Conservation (phyloP, 2,113 vertebrate genomes). For the Xiphophorus hellerii region DNA sequence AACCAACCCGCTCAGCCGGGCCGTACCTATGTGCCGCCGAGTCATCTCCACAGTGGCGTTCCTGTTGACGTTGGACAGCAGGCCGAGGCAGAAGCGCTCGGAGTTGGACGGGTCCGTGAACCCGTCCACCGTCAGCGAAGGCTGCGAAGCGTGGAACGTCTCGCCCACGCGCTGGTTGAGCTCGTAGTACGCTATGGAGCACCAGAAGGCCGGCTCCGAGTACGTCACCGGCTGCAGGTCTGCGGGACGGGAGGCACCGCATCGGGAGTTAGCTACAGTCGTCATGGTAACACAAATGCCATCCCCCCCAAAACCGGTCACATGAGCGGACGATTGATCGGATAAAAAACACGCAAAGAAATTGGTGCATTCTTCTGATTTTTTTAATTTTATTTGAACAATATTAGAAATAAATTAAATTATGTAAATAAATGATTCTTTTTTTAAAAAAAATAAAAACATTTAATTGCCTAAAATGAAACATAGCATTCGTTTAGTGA, state of each 20-base stretch:
- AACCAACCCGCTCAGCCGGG: background rate
- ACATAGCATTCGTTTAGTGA: too few species aligned
- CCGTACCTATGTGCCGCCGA: conserved; percentile 94
- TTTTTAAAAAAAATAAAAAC: too few species aligned
- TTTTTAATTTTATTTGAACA: too few species aligned
- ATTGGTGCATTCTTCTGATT: too few species aligned
- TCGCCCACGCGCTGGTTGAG: conserved; percentile 98
- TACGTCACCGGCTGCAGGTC: conserved; percentile 98
- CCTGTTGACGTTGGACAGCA: conserved; percentile 97
- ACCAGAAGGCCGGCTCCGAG: conserved; percentile 98
- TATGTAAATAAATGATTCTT: too few species aligned
- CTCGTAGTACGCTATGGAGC: conserved; percentile 98
- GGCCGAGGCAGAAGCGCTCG: conserved; percentile 94
- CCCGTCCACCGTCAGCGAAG: conserved; percentile 95
- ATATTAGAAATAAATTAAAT: too few species aligned
- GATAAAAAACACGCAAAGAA: background rate
- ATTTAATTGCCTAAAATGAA: too few species aligned
- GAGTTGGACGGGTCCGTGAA: conserved; percentile 99
- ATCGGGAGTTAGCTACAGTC: background rate
- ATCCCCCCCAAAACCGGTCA: too few species aligned
- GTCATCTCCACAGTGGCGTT: conserved; percentile 99
- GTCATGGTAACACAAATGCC: background rate
- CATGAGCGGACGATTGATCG: too few species aligned
- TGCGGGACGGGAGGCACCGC: conserved; percentile 47
- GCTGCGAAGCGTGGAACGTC: conserved; percentile 97